A percentile compares a stretch with the other conserved stretches of the same genome.
Evolutionary conservation across 2,113 vertebrate species (phyloP).

Genomic region (Megaceryle maxima): DNA sequence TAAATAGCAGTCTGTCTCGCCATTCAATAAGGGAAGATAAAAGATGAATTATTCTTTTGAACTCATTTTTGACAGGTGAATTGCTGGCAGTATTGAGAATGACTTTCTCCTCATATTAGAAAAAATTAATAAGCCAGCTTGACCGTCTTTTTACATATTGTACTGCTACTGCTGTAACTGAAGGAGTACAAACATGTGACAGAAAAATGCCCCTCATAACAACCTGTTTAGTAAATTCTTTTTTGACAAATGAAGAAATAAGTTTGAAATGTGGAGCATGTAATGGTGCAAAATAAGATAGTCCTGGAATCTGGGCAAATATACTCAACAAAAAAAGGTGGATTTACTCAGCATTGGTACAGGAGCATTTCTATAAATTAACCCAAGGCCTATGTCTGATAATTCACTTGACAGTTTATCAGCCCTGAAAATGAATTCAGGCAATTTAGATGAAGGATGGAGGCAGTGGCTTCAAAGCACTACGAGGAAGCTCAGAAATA

Average conservation of each 20-base stretch:
- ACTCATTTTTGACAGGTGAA: conserved; percentile 17
- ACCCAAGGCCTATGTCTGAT: conserved; percentile 21
- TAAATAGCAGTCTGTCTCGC: neutral
- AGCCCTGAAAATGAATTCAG: conserved; percentile 61
- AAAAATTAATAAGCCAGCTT: neutral
- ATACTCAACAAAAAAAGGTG: neutral
- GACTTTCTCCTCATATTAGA: neutral
- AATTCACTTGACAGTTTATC: conserved; percentile 66
- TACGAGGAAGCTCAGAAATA: conserved; percentile 12
- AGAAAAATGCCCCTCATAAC: neutral
- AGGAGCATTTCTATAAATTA: conserved; percentile 59
- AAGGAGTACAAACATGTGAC: neutral
- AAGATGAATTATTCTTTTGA: conserved; percentile 35
- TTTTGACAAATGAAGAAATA: neutral
- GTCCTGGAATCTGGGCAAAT: conserved; percentile 11
- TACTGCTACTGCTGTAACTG: neutral
- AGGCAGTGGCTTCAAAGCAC: conserved; percentile 27
- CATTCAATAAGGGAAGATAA: neutral
- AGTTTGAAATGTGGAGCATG: neutral
- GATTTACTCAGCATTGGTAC: conserved; percentile 16
- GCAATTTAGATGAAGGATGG: conserved; percentile 67
- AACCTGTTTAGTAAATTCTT: neutral
- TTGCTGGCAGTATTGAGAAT: neutral
- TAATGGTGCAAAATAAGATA: neutral
- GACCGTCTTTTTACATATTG: neutral